Evolutionary conservation across 1,140 invertebrate genomes (phyloP), one percentile per base, ranked within the genome.

Genomic region (Drosophila bifasciata): DNA sequence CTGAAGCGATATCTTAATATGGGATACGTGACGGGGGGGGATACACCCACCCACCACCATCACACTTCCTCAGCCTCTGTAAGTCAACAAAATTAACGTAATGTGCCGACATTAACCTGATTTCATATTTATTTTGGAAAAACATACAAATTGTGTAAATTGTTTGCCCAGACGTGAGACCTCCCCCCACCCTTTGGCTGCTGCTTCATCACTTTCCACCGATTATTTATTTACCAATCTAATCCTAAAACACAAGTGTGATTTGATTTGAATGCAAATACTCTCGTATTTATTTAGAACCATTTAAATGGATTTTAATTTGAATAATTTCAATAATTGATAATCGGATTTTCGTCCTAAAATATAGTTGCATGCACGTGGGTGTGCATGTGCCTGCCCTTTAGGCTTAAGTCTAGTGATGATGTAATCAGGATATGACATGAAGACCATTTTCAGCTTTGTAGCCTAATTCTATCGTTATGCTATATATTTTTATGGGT

Each of bases 1-100:
- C 46, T 23, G 2, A 13, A 19, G 39, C 25, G 64, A 46, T 67
- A 79, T 79, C 71, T 79, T 61, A 66, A 85, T 72, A 75, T 58
- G 57, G 52, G 53, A 16, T 53, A 79, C 77, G 77, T 79, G 76
- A 21, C 19, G 28, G 43, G 28, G 19, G n/a, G n/a, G n/a, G 28
- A 19, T 17, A 7, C 19, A 3, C 8, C 5, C 1, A n/a, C 21
- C 21, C 9, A 40, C 5, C 36, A 1, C 11, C 4, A n/a, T n/a
- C n/a, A n/a, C 8, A n/a, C 39, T 4, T n/a, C 11, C 48, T 21
- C 5, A 2, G 5, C 11, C 21, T 13, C 56, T 8, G 19, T n/a
- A 36, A 44, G 17, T 6, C 36, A 32, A 55, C 19, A 40, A 50
- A 72, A 64, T 59, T 44, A 67, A 5, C 48, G 39, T 46, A 53